Evolutionary conservation across 1,140 invertebrate genomes (phyloP).

Genomic region (Pogonus chalceus): DNA sequence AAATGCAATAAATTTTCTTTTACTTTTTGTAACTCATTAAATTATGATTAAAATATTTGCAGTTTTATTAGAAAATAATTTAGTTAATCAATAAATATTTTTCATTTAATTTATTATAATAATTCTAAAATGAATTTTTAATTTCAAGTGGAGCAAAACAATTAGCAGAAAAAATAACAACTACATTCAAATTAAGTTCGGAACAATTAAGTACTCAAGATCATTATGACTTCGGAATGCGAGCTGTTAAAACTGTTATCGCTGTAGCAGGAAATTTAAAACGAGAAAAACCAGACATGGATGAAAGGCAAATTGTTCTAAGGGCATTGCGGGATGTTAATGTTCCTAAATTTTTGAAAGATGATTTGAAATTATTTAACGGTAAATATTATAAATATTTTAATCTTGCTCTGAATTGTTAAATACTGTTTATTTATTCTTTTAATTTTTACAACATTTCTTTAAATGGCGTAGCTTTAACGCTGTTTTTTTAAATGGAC

Average conservation of each 20-base stretch:
- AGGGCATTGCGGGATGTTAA: conserved; percentile 62
- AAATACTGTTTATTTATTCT: conserved; percentile 1
- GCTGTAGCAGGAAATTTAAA: conserved; percentile 59
- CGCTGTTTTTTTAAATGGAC: no score
- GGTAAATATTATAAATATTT: conserved; percentile 27
- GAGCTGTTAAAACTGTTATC: conserved; percentile 53
- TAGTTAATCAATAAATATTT: no score
- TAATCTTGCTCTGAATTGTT: not conserved
- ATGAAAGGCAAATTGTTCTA: conserved; percentile 43
- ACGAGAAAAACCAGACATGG: conserved; percentile 52
- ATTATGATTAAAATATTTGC: no score
- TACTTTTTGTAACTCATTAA: no score
- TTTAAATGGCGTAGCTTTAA: no score
- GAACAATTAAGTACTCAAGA: conserved; percentile 58
- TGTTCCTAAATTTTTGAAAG: conserved; percentile 59
- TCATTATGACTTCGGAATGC: conserved; percentile 46
- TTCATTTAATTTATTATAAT: no score
- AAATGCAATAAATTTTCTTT: no score
- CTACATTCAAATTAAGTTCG: conserved; percentile 59
- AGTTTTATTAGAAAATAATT: no score
- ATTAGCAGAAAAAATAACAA: conserved; percentile 60
- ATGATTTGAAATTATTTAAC: conserved; percentile 57
- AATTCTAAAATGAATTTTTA: not conserved
- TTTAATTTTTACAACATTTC: not conserved
- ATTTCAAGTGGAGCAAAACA: conserved; percentile 36